Evolutionary conservation across 2,797 vertebrate genomes (phyloP), one percentile per base, ranked within the genome.

Genomic region (Erithacus rubecula): DNA sequence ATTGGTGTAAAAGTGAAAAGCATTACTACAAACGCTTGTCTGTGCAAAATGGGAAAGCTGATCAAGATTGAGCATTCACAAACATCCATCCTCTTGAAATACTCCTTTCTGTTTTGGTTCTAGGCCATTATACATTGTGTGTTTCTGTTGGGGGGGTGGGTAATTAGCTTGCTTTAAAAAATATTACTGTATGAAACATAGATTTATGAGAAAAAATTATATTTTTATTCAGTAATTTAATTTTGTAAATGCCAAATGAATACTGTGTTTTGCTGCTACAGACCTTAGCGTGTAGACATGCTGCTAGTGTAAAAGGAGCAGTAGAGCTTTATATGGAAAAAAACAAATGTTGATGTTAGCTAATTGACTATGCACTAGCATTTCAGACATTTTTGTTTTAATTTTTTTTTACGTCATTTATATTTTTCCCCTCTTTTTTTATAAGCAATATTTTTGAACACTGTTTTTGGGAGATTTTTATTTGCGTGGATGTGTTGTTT

Each of bases 141-240:
- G 95, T 96, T 89, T 96, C 80, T 95, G 65, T 91, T 95, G 77
- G 36, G 78, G 47, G 76, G 80, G 62, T 11, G 67, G 93, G 92
- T 91, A 93, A 95, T 97, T 98, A 98, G 98, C 98, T 98, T 98
- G 98, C 98, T 98, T 98, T 95, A 92, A 97, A 98, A 97, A 97
- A 97, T 97, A 97, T 98, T 98, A 98, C 98, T 98, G 98, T 98
- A 98, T 97, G 98, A 98, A 98, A 98, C 94, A 97, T 98, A 98
- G 97, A 98, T 98, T 98, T 98, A 97, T 98, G 96, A 98, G 98
- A 99, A 98, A 98, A 99, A 98, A 98, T 97, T 98, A 98, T 98
- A 98, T 98, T 98, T 98, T 98, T 98, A 98, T 98, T 98, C 97
- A 98, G 96, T 98, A 98, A 98, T 98, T 98, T 98, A 98, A 98